Conservation (phyloP, 2,888 invertebrate species). For the Physocephala rufipes region DNA sequence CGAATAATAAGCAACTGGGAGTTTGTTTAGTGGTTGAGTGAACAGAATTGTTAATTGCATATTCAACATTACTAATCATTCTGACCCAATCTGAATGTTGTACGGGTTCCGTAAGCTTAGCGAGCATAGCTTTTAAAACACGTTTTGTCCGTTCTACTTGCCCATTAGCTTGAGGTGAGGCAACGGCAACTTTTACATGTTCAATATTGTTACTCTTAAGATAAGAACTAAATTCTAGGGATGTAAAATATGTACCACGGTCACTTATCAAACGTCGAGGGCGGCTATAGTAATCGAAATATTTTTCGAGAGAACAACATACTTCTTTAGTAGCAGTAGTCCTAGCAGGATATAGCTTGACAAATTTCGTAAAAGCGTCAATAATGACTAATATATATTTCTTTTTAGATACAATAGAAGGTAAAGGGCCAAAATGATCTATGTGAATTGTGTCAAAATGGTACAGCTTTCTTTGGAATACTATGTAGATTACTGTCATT, state of each 20-base stretch:
- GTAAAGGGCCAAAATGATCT: slow-evolving; percentile 20
- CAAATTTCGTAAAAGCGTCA: not conserved
- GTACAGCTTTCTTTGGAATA: slow-evolving; percentile 10
- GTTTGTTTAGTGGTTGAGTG: not conserved
- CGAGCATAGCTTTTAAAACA: slow-evolving; percentile 27
- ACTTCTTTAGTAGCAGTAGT: not conserved
- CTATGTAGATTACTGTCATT: not conserved
- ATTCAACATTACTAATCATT: slow-evolving; percentile 19
- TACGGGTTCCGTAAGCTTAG: slow-evolving; percentile 22
- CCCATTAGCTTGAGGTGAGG: slow-evolving; percentile 30
- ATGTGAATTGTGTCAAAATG: slow-evolving; percentile 16
- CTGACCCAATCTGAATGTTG: slow-evolving; percentile 16
- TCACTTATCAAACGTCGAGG: slow-evolving; percentile 24
- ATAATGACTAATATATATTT: slow-evolving; percentile 1
- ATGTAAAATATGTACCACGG: slow-evolving; percentile 33
- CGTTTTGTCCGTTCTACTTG: slow-evolving; percentile 28
- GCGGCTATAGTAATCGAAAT: slow-evolving; percentile 31
- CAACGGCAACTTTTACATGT: slow-evolving; percentile 26
- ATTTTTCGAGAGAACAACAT: slow-evolving; percentile 5
- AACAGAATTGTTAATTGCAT: slow-evolving; percentile 1
- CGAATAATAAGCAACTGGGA: not conserved
- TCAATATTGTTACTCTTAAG: slow-evolving; percentile 11
- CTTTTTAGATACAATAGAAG: not conserved
- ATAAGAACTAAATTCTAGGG: slow-evolving; percentile 25
- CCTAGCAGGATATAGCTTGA: not conserved